These are phyloP conservation scores for Imbricaverruca yamaguchii DNA, from an alignment of 2,888 invertebrate species.

Conservation along the genomic window DNA sequence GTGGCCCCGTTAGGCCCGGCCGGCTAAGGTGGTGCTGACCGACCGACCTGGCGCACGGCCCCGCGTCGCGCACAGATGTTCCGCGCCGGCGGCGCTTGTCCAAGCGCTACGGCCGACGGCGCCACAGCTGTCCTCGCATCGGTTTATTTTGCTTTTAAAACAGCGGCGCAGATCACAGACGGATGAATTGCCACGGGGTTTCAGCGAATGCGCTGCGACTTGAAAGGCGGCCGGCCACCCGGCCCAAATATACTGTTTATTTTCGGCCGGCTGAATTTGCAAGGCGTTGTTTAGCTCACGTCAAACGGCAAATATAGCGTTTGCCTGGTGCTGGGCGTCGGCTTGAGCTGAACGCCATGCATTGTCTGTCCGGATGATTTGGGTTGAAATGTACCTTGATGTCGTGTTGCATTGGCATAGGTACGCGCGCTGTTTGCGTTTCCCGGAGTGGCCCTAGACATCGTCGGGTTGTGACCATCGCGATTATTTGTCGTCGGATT, in stretches of 20 bases:
- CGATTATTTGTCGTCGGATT: no score
- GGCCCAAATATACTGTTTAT: conserved; percentile 6
- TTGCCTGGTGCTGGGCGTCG: not conserved
- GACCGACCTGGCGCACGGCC: not conserved
- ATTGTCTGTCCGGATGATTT: not conserved
- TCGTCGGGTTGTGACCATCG: no score
- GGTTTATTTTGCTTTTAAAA: conserved; percentile 19
- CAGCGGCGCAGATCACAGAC: conserved; percentile 19
- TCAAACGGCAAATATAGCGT: conserved; percentile 7
- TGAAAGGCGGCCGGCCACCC: not conserved
- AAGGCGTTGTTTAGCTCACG: not conserved
- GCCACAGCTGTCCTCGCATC: not conserved
- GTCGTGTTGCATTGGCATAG: no score
- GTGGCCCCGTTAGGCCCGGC: not conserved
- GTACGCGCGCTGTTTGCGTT: no score
- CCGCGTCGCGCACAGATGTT: not conserved
- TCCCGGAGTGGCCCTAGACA: no score
- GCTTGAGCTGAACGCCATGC: not conserved
- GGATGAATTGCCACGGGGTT: not conserved
- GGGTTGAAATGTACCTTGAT: not conserved
- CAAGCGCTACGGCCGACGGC: not conserved
- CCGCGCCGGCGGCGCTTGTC: no score
- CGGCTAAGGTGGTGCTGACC: not conserved
- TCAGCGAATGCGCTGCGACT: not conserved
- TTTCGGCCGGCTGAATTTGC: not conserved